phyloP scores from a whole-genome alignment of 2,113 vertebrate species.

The Chionis minor region DNA sequence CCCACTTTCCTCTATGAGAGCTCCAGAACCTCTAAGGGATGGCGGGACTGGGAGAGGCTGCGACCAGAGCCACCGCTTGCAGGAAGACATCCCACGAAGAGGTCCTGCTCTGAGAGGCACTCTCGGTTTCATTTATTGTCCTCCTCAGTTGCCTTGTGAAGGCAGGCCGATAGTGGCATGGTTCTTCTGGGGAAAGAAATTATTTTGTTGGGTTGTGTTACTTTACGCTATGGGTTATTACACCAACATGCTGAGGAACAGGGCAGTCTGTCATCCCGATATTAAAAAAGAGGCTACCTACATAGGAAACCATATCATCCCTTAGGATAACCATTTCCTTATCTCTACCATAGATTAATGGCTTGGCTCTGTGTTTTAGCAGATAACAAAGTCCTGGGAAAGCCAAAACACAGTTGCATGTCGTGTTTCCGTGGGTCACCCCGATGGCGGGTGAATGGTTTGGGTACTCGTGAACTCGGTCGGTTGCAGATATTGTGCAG shows the following conservation, averaged over 20 bases:
- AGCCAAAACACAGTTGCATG: background rate
- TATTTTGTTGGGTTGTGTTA: background rate
- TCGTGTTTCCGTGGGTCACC: background rate
- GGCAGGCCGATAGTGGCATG: background rate
- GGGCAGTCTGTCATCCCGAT: background rate
- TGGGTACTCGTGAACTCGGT: background rate
- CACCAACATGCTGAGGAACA: background rate
- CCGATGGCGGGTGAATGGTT: background rate
- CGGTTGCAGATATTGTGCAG: background rate
- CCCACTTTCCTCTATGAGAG: accelerated
- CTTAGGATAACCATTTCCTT: background rate
- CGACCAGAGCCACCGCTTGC: accelerated
- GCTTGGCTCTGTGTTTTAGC: background rate
- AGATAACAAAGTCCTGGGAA: background rate
- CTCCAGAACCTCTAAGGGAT: background rate
- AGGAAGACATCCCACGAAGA: background rate
- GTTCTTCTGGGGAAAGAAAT: background rate
- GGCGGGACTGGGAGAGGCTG: background rate
- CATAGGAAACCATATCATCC: background rate
- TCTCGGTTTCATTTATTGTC: background rate
- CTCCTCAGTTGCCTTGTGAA: background rate
- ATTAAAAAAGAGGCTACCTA: background rate
- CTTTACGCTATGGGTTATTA: background rate
- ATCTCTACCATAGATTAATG: background rate
- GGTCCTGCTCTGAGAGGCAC: background rate